Evolutionary conservation across 92 coral and sea anemone genomes (phyloP).

Genomic region (Phenganax stokvisi): DNA sequence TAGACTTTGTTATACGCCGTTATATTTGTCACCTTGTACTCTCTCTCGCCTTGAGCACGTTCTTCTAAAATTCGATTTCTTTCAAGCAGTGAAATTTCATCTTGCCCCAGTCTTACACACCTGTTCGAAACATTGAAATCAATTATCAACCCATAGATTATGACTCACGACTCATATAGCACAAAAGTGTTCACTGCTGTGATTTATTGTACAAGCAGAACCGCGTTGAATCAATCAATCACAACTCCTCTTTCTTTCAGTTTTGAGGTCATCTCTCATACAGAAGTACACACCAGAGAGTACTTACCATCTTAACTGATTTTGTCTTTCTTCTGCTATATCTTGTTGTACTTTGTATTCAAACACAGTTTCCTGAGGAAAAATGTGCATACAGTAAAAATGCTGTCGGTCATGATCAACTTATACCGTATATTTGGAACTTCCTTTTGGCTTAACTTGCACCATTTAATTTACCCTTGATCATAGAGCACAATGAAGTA

Average conservation of each 20-base stretch:
- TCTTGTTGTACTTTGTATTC: constrained; percentile 95
- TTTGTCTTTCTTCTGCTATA: constrained; percentile 87
- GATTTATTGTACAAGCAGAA: too few relatives aligned
- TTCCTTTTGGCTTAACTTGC: too few relatives aligned
- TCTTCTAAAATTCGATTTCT: constrained; percentile 59
- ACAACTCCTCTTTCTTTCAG: too few relatives aligned
- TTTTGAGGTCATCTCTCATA: not conserved
- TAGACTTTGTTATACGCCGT: not conserved
- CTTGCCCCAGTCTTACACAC: constrained; percentile 92
- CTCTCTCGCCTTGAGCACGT: constrained; percentile 53
- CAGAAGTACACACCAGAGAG: not conserved
- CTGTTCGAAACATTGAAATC: constrained; percentile 35
- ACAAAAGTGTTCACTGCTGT: too few relatives aligned
- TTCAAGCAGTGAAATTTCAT: constrained; percentile 53
- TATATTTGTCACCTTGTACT: constrained; percentile 60
- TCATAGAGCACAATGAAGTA: not conserved
- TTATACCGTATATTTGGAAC: too few relatives aligned
- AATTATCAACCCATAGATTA: not conserved
- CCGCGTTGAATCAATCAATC: too few relatives aligned
- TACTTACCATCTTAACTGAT: constrained; percentile 85
- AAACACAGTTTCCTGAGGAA: constrained; percentile 80
- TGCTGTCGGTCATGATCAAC: not conserved
- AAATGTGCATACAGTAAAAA: not conserved
- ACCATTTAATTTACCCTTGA: too few relatives aligned
- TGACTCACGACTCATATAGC: not conserved